Evolutionary conservation across 2,797 vertebrate species (phyloP).

Genomic region (Babyrousa celebensis): DNA sequence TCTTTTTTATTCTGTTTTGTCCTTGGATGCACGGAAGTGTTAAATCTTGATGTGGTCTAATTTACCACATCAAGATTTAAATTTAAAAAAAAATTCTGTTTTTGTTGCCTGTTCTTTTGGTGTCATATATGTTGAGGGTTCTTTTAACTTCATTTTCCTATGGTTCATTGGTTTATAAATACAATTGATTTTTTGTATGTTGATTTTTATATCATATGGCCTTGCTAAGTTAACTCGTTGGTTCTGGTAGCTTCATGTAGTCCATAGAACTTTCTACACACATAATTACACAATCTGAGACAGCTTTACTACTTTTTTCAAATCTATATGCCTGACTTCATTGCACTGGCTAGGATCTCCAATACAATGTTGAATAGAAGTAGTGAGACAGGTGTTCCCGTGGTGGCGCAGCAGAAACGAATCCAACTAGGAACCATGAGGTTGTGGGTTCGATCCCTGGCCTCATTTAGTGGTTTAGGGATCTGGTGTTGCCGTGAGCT

Average conservation of each 20-base stretch:
- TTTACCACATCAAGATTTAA: not conserved
- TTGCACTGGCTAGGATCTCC: not conserved
- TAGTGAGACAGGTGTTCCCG: not conserved
- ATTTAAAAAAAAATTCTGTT: not conserved
- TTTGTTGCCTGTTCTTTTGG: not conserved
- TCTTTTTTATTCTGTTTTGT: not conserved
- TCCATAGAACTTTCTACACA: not conserved
- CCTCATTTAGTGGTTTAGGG: too few species aligned
- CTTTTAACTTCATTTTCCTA: not conserved
- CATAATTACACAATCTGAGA: not conserved
- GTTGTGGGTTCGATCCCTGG: too few species aligned
- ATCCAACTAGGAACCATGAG: too few species aligned
- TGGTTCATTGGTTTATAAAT: not conserved
- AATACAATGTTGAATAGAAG: not conserved
- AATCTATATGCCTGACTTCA: not conserved
- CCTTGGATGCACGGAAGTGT: not conserved
- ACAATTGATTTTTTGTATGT: not conserved
- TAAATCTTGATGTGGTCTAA: not conserved
- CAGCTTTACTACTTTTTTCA: conserved; percentile 16
- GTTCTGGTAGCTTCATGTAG: not conserved
- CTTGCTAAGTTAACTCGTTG: not conserved
- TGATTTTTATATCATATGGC: not conserved
- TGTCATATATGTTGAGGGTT: not conserved
- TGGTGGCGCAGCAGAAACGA: too few species aligned
- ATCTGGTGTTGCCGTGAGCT: too few species aligned